Evolutionary conservation across 1,140 invertebrate species (phyloP), one percentile per base, ranked within the genome.

Genomic region (Samia ricini): DNA sequence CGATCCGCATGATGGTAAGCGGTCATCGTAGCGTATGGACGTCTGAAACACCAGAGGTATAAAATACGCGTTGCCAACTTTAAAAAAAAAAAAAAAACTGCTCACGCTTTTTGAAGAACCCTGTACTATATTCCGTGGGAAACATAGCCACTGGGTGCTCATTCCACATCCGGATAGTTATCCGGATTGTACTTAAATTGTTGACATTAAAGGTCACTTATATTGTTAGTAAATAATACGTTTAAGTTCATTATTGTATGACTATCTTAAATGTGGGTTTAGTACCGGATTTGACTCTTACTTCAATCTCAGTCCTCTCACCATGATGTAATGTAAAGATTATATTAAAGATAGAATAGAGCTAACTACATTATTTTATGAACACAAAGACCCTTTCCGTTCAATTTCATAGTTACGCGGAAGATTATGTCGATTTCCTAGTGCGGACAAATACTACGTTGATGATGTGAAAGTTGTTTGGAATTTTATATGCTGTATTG

Each of bases 401-500:
- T 56, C 50, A 66, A 72, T 75, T 79, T 77, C 74, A 71, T 74
- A 68, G 61, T 69, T 68, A 62, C 63, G 62, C 75, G 73, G 71
- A 81, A 81, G 73, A 74, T 76, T 69, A 69, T 68, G 76, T 79
- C 77, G 68, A 74, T 77, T 76, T 73, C 72, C 66, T 75, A 69
- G 68, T 67, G 55, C 33, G 52, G 61, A 71, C 56, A 52, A 48
- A 64, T 63, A 61, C 58, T 29, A 24, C 23, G 60, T 56, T 51
- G 52, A 61, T 66, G 54, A 66, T 55, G 72, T 72, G 72, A 78
- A 77, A 78, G 76, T 75, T 42, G 61, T 64, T 69, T n/a, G 42
- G 22, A 42, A 15, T 42, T 3, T 26, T 26, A 3, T 26, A 4
- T 42, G 33, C 63, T 24, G 42, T 64, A 66, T 73, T 58, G 24